phyloP scores from a whole-genome alignment of 2,888 invertebrate species.

The Tillus elongatus region DNA sequence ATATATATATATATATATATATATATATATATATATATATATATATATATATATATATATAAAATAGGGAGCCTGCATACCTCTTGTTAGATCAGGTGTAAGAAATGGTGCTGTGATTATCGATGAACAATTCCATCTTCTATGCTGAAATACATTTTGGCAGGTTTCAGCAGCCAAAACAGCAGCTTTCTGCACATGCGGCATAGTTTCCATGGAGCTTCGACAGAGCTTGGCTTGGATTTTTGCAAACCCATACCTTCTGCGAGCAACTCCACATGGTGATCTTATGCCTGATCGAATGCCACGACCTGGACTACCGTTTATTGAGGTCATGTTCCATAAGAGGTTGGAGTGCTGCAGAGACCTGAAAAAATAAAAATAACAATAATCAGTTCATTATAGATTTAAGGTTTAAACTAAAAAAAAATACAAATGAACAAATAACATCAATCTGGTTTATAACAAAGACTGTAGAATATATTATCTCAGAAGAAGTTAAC shows the following conservation, averaged over 20 bases:
- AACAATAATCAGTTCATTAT: no score
- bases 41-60: no score
- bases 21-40: no score
- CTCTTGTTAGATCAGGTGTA: conserved; percentile 68
- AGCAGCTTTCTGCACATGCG: conserved; percentile 66
- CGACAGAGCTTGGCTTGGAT: conserved; percentile 57
- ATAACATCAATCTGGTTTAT: no score
- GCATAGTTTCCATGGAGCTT: conserved; percentile 61
- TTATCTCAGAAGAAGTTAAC: no score
- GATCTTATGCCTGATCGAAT: conserved; percentile 35
- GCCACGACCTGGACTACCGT: conserved; percentile 31
- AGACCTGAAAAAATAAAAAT: conserved; percentile 33
- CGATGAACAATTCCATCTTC: conserved; percentile 79
- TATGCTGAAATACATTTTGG: conserved; percentile 58
- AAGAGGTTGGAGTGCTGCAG: conserved; percentile 38
- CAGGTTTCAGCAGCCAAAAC: conserved; percentile 59
- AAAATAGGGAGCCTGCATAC: no score
- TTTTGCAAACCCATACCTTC: conserved; percentile 46
- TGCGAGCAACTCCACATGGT: conserved; percentile 35
- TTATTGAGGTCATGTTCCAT: conserved; percentile 34
- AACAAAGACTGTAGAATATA: no score
- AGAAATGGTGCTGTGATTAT: conserved; percentile 61
- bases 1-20: no score
- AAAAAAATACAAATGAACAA: no score
- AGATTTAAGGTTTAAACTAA: no score